These are phyloP conservation scores for Chrysomallon squamiferum DNA, from an alignment of 1,140 invertebrate species.

Conservation along the genomic window DNA sequence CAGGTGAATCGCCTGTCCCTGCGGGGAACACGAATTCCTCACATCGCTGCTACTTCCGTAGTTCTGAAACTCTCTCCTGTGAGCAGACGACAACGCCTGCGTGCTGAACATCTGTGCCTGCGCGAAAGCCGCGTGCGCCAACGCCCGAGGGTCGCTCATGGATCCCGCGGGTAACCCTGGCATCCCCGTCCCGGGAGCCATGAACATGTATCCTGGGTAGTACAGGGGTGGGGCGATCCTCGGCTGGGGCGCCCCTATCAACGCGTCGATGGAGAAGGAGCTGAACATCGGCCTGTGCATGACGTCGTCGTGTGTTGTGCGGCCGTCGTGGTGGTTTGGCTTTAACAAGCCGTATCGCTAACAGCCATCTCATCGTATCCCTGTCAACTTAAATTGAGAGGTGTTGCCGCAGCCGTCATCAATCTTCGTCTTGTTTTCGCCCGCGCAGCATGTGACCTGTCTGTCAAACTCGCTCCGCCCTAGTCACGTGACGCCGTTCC, in stretches of 20 bases:
- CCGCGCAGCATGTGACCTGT: background rate
- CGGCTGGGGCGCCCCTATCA: conserved; percentile 29
- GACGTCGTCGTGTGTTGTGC: background rate
- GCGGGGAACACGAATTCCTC: background rate
- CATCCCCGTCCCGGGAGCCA: conserved; percentile 9
- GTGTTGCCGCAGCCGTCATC: conserved; percentile 12
- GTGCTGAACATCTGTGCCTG: conserved; percentile 2
- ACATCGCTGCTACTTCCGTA: background rate
- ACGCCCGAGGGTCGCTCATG: conserved; percentile 12
- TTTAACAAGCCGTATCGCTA: conserved; percentile 2
- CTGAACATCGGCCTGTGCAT: conserved; percentile 18
- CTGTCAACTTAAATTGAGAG: conserved; percentile 13
- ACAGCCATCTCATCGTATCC: conserved; percentile 4
- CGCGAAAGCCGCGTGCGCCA: conserved; percentile 8
- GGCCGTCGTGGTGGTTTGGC: background rate
- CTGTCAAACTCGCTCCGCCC: background rate
- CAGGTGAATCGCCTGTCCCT: background rate
- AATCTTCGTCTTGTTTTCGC: conserved; percentile 18
- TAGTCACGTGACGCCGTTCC: conserved; percentile 11
- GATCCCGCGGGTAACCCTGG: background rate
- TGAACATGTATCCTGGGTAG: conserved; percentile 24
- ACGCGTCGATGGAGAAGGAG: conserved; percentile 28
- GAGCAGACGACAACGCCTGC: background rate
- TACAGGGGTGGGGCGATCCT: conserved; percentile 16
- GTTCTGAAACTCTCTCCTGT: background rate